Percentiles rank a stretch among this genome's conserved stretches.
phyloP scores from a whole-genome alignment of 2,797 vertebrate genomes.

The Sandelia bainsii region DNA sequence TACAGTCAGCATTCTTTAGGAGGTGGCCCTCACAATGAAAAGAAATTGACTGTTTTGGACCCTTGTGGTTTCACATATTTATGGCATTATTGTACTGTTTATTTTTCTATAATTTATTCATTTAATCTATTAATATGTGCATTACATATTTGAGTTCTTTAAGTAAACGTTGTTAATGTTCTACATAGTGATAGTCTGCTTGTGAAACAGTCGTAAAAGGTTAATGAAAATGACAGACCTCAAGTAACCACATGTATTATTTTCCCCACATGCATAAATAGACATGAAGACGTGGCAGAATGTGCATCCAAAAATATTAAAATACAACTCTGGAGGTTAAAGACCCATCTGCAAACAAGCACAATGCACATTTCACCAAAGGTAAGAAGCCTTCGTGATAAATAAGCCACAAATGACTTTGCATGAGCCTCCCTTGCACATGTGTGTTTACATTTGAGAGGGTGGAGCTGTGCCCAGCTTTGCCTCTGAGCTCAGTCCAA shows the following conservation, averaged over 20 bases:
- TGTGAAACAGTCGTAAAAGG: conserved; percentile 22
- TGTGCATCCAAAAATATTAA: conserved; percentile 64
- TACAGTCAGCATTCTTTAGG: not conserved
- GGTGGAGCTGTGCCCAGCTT: conserved; percentile 48
- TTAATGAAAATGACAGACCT: conserved; percentile 32
- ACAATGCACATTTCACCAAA: conserved; percentile 18
- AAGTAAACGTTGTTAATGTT: not conserved
- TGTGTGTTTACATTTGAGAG: conserved; percentile 46
- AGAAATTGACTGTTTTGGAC: not conserved
- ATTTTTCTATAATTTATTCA: not conserved
- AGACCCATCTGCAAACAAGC: conserved; percentile 40
- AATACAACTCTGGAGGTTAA: conserved; percentile 48
- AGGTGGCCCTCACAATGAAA: not conserved
- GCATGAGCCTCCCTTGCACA: not conserved
- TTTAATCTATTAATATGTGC: not conserved
- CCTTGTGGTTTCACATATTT: not conserved
- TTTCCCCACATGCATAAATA: conserved; percentile 61
- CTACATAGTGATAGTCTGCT: not conserved
- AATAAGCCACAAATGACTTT: conserved; percentile 34
- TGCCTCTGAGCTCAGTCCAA: conserved; percentile 58
- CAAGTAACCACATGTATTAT: conserved; percentile 60
- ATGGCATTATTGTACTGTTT: not conserved
- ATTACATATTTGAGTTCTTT: not conserved
- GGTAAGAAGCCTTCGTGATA: conserved; percentile 30
- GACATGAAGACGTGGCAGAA: conserved; percentile 57